Conservation (phyloP, 2,888 invertebrate genomes). For the Sepioteuthis lessoniana region DNA sequence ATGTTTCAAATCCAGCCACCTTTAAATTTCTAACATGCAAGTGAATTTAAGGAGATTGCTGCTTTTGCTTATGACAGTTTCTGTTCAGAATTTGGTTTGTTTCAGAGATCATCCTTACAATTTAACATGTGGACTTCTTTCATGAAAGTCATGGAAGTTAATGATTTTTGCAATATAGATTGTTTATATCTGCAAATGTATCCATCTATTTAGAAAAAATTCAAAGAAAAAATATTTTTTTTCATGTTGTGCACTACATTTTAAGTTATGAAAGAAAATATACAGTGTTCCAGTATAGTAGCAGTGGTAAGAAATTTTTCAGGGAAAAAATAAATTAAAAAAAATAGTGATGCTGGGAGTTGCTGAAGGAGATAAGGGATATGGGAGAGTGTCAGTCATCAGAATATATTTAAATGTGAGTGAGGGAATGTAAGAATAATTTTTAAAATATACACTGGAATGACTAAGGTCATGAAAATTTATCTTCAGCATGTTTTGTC, state of each 20-base stretch:
- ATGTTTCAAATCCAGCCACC: conserved; percentile 21
- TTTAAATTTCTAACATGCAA: conserved; percentile 33
- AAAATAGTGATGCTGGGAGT: conserved; percentile 10
- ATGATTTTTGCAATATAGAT: conserved; percentile 15
- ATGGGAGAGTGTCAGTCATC: no score
- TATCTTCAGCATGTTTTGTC: not conserved
- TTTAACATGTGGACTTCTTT: not conserved
- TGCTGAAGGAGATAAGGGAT: not conserved
- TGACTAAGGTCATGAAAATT: conserved; percentile 11
- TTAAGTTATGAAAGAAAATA: not conserved
- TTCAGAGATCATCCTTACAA: not conserved
- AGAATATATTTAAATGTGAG: conserved; percentile 14
- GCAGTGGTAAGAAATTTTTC: not conserved
- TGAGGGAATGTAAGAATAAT: not conserved
- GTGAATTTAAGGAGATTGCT: conserved; percentile 4
- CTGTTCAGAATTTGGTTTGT: conserved; percentile 6
- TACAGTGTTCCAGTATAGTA: not conserved
- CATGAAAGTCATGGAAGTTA: not conserved
- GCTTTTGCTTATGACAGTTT: not conserved
- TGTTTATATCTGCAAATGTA: conserved; percentile 14
- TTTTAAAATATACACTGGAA: conserved; percentile 23
- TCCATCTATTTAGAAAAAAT: conserved; percentile 33
- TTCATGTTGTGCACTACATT: not conserved
- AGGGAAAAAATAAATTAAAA: not conserved
- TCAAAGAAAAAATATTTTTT: not conserved